Conservation (phyloP, 2,797 vertebrate species). For the Lateolabrax maculatus region DNA sequence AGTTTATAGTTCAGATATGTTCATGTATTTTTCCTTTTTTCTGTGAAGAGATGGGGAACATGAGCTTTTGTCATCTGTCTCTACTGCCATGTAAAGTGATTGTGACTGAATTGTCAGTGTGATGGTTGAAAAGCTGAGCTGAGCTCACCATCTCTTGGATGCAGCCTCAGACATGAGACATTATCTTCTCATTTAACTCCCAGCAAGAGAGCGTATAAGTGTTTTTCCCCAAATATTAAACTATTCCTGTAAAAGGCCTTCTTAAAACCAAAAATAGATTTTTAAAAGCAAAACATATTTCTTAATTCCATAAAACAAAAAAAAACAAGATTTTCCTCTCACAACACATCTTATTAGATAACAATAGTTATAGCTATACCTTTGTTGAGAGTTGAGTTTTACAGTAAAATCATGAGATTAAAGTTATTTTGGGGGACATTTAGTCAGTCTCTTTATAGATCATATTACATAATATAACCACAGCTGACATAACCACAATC, state of each 20-base stretch:
- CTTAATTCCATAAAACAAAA: not conserved
- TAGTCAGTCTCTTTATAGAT: constrained; percentile 27
- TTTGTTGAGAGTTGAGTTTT: not conserved
- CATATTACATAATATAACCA: constrained; percentile 63
- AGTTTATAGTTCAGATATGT: not conserved
- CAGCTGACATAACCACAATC: constrained; percentile 58
- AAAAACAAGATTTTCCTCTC: not conserved
- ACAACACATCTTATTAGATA: not conserved
- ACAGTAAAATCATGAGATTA: not conserved
- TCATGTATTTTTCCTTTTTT: not conserved
- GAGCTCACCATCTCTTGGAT: not conserved
- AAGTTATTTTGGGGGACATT: constrained; percentile 23
- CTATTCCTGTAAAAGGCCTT: not conserved
- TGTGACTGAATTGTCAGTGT: not conserved
- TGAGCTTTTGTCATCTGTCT: not conserved
- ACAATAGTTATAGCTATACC: no score
- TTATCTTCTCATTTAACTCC: not conserved
- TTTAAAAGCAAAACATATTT: not conserved
- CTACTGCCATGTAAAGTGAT: not conserved
- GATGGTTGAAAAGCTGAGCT: not conserved
- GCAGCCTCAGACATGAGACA: not conserved
- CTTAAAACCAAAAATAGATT: no score
- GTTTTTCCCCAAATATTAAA: not conserved
- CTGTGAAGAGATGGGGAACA: not conserved
- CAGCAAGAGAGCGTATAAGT: not conserved